Evolutionary conservation across 2,797 vertebrate species (phyloP), one percentile per base, ranked within the genome.

Genomic region (Australoheros facetus): DNA sequence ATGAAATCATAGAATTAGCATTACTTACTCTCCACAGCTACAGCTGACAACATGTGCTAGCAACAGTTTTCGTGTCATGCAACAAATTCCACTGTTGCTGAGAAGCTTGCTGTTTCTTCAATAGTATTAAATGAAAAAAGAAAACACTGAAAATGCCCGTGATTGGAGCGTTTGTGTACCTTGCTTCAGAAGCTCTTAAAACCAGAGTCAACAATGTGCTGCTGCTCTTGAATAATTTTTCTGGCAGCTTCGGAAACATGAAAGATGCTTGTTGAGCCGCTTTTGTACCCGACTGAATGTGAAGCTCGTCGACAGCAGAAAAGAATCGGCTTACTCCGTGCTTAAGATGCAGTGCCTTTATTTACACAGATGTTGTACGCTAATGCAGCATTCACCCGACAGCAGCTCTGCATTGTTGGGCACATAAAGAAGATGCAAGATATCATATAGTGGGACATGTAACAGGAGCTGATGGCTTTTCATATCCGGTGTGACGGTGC

Each of bases 401-500:
- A 45, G 54, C 69, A 12, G 69, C 53, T 4, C 5, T 3, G 16
- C 16, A 11, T 78, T 86, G 80, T 85, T 79, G 82, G 55, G 7
- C 54, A 75, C 73, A 82, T 75, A 69, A 83, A 89, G 82, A 62
- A 56, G 77, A 83, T 62, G 80, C 75, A 60, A 76, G 73, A 80
- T 80, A 82, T 80, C 34, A 71, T 28, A 55, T 56, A 70, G 73
- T 73, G 48, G 56, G 69, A 77, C 45, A 30, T 78, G 69, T 77
- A 82, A 86, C 58, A 19, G 54, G 37, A 86, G 85, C 75, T n/a
- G 37, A 79, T 64, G 71, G 78, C 60, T 66, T 84, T 79, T 85
- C 88, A 78, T 71, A 85, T 89, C 84, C 77, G 71, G 82, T 23
- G 12, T 81, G 82, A 87, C 77, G 42, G 75, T 3, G 71, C 64